Base-by-base conservation (phyloP, 2,113 vertebrate genomes). In the Glaucidium brasilianum region DNA sequence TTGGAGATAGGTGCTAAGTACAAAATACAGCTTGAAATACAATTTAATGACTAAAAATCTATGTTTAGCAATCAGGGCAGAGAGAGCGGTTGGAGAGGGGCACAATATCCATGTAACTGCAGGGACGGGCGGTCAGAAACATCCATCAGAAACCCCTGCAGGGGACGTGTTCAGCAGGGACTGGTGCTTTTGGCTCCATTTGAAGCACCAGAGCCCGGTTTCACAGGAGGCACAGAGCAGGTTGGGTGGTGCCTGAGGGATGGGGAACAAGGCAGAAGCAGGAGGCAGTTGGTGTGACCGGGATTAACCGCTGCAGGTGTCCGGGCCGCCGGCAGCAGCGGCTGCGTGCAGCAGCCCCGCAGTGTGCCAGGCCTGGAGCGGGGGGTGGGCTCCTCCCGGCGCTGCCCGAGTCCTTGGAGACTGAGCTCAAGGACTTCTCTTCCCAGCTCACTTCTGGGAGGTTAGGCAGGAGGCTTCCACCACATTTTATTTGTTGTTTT, bases 291-390 rank as follows among this genome's bases (percentile, higher is more conserved):
- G 49, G 14, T 4, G 22, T 47, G 34, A 34, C 58, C 63, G 85
- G 68, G 56, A 8, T 53, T 19, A 6, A 11, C 49, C 23, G 1
- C 58, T 71, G 55, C 69, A 59, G 64, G 11, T 77, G 17, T 60
- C 30, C 4, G 5, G 64, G 58, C 64, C 0, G 0, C 11, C 1
- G 10, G 85, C 56, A 64, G 23, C 1, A 1, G 27, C 22, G 11
- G 76, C 50, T 37, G 39, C 0, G 3, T 29, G 27, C 63, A 37
- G 62, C 29, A 12, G 34, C 35, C n/a, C 53, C 0, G 0, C 49
- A 3, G 2, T 1, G 23, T 15, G 64, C 34, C 14, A 27, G 41
- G 39, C 25, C 78, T 12, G 58, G 43, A 22, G 25, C 68, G 26
- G 85, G 34, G 45, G 1, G 52, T 11, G 50, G 25, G 53, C 26